Base-by-base conservation (phyloP, 1,140 invertebrate genomes). In the Ganaspis sp. region DNA sequence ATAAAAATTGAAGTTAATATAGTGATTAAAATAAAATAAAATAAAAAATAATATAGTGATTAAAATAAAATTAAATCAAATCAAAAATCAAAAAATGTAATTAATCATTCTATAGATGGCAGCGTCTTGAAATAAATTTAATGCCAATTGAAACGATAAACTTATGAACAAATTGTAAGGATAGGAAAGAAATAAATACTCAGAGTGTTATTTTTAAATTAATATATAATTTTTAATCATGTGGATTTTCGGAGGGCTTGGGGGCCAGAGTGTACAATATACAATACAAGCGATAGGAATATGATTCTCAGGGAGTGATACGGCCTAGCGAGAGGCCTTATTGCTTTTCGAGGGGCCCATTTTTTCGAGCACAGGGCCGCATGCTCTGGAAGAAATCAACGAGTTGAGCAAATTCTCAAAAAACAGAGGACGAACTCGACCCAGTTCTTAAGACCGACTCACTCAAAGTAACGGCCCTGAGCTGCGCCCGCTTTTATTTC, bases 161-260 rank as follows among this genome's bases (percentile, higher is more conserved):
- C 19, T 38, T 53, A 19, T 53, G 26, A 70, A 15, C 11, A 9
- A 54, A 73, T 38, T 15, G 15, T 4, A 19, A 54, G 23, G 29
- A 29, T 75, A 45, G 72, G 49, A 79, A 85, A 83, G 29, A 40
- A 76, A 84, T 77, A 34, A 76, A 84, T 76, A 77, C 78, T 75
- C 45, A 75, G 12, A 72, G 53, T 80, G 11, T 74, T 90, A 89
- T 90, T 91, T 91, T 90, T 90, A 90, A 90, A 90, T 90, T 89
- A 90, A 90, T 91, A 87, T 90, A 90, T 89, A 90, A 89, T 90
- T 90, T 85, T 90, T 88, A 90, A 86, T 90, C 86, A 85, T 86
- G 85, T 90, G 86, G 84, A 86, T 89, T 87, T 80, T 79, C 78
- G 81, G 82, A 84, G 74, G 82, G 79, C 81, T 79, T 73, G 81